phyloP scores from a whole-genome alignment of 2,797 vertebrate genomes.

The Sebastes baramenuke region DNA sequence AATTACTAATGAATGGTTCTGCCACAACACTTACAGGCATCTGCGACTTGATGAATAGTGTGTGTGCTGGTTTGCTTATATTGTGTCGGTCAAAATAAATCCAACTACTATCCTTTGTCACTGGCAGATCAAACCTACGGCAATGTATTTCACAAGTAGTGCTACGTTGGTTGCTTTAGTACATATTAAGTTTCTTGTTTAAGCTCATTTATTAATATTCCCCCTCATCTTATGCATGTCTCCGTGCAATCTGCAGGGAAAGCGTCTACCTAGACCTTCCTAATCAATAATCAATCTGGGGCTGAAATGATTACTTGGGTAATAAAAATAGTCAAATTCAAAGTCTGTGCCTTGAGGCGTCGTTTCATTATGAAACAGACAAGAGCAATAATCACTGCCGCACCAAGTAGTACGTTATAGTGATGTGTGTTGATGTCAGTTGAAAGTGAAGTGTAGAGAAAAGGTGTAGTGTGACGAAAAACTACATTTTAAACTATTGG shows the following conservation, averaged over 20 bases:
- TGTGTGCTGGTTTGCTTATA: constrained; percentile 2
- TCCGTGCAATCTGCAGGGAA: not conserved
- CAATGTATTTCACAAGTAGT: not conserved
- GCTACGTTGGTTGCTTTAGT: not conserved
- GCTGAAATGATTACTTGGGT: not conserved
- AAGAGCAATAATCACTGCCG: not conserved
- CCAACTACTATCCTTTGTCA: not conserved
- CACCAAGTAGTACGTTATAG: not conserved
- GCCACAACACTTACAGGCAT: constrained; percentile 34
- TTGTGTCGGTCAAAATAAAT: constrained; percentile 17
- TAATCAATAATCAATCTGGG: constrained; percentile 15
- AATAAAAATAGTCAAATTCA: constrained; percentile 1
- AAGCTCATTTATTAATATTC: not conserved
- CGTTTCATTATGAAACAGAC: not conserved
- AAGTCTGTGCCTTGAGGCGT: constrained; percentile 10
- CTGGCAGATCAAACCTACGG: not conserved
- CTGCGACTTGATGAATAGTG: constrained; percentile 35
- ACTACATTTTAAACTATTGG: not conserved
- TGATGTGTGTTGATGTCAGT: not conserved
- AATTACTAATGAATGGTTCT: constrained; percentile 51
- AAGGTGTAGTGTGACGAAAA: not conserved
- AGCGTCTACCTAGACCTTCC: not conserved
- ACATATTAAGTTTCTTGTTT: not conserved
- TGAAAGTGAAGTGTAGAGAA: not conserved
- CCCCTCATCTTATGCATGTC: not conserved